Evolutionary conservation across 2,888 invertebrate genomes (phyloP), one percentile per base, ranked within the genome.

Genomic region (Dinocampus coccinellae): DNA sequence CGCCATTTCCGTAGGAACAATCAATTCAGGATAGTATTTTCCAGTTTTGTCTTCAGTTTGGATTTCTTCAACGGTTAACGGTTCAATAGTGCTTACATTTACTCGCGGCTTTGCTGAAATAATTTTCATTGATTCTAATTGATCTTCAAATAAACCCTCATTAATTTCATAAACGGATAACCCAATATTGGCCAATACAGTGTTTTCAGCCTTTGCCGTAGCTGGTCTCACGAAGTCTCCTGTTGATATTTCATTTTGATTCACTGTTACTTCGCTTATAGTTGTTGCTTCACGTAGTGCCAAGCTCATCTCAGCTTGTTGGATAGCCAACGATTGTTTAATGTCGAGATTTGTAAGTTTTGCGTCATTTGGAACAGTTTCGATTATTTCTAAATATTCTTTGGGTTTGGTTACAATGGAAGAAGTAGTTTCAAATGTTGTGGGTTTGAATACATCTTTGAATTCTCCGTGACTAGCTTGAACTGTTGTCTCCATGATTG

Each of bases 1-100:
- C 3, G 94, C 95, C 10, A 91, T 90, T 90, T 95, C 94, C 1
- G 94, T 94, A 0, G 94, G 92, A 1, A 94, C 94, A 82, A 94
- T 93, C 63, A 93, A 86, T 87, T 94, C 93, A 2, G 94, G 94
- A 83, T 93, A 92, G 83, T 93, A 94, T 88, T 94, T 94, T 13
- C 92, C 92, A 9, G 94, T 92, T 83, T 92, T 93, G 72, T 92
- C 91, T 88, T 92, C 92, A 2, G 92, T 88, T 78, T 92, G 89
- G 29, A 92, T 90, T 89, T 94, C 93, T 69, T 91, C 92, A 4
- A 94, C 89, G 79, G 91, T 88, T 69, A 94, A 64, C 11, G 93
- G 89, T 86, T 94, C 93, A 39, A 89, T 88, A 57, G 92, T 87
- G 76, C 91, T 90, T 62, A 94, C 89, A 74, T 91, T 91, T 10